Conservation (phyloP, 1,140 invertebrate genomes). For the Achatina immaculata region DNA sequence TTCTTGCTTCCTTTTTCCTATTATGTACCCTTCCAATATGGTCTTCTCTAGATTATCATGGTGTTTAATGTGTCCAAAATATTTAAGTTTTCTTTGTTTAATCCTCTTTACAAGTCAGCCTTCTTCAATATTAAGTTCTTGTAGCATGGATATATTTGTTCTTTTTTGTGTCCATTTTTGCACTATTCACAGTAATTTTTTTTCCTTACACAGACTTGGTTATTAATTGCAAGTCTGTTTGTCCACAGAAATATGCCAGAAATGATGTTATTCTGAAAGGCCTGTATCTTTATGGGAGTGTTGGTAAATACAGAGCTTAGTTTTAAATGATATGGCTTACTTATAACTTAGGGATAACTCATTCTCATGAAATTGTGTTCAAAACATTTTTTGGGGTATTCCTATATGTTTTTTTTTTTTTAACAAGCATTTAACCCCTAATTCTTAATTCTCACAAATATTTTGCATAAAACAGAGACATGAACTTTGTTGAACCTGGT, state of each 20-base stretch:
- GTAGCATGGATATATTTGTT: too few relatives aligned
- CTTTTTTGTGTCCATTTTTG: too few relatives aligned
- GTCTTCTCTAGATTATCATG: too few relatives aligned
- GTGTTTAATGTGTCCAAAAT: too few relatives aligned
- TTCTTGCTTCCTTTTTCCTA: too few relatives aligned
- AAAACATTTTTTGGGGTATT: constrained; percentile 79
- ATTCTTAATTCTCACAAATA: neutral
- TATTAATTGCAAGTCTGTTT: neutral
- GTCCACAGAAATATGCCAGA: constrained; percentile 3
- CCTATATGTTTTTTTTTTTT: constrained; percentile 60
- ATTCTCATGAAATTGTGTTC: too few relatives aligned
- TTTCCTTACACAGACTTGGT: neutral
- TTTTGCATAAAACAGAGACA: neutral
- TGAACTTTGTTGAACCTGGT: neutral
- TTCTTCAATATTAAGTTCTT: too few relatives aligned
- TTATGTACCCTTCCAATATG: too few relatives aligned
- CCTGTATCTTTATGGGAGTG: constrained; percentile 75
- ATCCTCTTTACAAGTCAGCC: too few relatives aligned
- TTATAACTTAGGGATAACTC: too few relatives aligned
- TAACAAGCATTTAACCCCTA: neutral
- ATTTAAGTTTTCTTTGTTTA: too few relatives aligned
- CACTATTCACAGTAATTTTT: neutral
- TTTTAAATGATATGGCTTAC: constrained; percentile 66
- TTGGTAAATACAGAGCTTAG: constrained; percentile 66
- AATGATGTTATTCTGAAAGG: constrained; percentile 63